phyloP scores from a whole-genome alignment of 2,797 vertebrate species.

The Spatula clypeata region DNA sequence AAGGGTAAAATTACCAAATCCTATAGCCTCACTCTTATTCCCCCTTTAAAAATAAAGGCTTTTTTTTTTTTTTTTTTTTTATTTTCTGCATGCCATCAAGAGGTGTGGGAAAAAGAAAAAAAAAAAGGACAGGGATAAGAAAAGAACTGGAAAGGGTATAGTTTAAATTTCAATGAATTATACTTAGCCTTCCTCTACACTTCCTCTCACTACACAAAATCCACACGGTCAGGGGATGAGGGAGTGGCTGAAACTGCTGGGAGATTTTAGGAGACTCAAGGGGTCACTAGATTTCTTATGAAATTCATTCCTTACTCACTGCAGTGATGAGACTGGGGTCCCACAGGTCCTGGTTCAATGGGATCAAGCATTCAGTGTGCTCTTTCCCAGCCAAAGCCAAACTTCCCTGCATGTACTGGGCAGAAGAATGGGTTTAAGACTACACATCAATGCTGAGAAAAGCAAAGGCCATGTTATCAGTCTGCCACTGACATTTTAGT shows the following conservation, averaged over 20 bases:
- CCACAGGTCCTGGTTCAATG: not conserved
- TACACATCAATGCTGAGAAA: not conserved
- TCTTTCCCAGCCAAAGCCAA: not conserved
- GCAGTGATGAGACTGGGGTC: not conserved
- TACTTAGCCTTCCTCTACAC: not conserved
- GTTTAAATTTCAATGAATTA: not conserved
- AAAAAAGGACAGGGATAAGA: not conserved
- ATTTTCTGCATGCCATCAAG: not conserved
- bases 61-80: not conserved
- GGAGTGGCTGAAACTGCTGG: not conserved
- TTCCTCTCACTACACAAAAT: not conserved
- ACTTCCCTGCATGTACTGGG: accelerated
- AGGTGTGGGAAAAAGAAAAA: not conserved
- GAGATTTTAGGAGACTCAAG: not conserved
- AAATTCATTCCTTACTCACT: not conserved
- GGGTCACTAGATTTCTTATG: not conserved
- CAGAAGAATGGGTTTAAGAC: not conserved
- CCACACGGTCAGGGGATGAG: accelerated
- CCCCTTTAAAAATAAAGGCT: not conserved
- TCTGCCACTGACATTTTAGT: not conserved
- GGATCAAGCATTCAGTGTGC: not conserved
- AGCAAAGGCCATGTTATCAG: not conserved
- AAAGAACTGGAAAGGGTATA: not conserved
- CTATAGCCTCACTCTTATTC: not conserved
- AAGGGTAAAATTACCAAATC: too few relatives aligned